Evolutionary conservation across 2,113 vertebrate genomes (phyloP).

Genomic region (Bos javanicus): DNA sequence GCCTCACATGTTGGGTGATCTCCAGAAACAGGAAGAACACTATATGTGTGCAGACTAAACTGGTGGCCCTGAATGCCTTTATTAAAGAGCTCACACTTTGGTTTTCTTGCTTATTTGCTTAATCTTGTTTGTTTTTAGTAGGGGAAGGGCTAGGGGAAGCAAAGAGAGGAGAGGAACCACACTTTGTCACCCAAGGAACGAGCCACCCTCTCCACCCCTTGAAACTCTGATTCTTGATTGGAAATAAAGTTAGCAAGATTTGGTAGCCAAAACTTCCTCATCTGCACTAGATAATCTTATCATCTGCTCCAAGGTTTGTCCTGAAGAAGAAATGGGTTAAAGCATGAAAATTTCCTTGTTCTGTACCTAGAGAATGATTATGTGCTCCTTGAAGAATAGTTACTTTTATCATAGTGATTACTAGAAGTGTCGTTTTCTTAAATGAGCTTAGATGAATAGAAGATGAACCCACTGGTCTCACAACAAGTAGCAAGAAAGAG

Average conservation of each 20-base stretch:
- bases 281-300: not conserved
- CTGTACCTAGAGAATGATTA: not conserved
- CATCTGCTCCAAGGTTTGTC: not conserved
- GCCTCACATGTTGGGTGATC: fast-evolving
- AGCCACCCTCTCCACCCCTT: not conserved
- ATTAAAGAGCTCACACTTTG: not conserved
- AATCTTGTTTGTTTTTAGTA: not conserved
- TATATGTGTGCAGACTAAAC: not conserved
- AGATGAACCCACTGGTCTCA: not conserved
- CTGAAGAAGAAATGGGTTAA: not conserved
- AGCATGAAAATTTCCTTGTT: not conserved
- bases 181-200: not conserved
- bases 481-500: not conserved
- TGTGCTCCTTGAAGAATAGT: not conserved
- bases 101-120: not conserved
- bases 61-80: not conserved
- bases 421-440: not conserved
- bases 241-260: not conserved
- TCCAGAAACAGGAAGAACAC: not conserved
- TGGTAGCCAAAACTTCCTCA: not conserved
- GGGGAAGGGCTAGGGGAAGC: not conserved
- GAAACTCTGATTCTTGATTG: not conserved
- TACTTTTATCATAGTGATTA: not conserved
- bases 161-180: not conserved
- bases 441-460: not conserved